These are phyloP conservation scores for Cenopis cana DNA, from an alignment of 2,888 invertebrate species.

Conservation along the genomic window DNA sequence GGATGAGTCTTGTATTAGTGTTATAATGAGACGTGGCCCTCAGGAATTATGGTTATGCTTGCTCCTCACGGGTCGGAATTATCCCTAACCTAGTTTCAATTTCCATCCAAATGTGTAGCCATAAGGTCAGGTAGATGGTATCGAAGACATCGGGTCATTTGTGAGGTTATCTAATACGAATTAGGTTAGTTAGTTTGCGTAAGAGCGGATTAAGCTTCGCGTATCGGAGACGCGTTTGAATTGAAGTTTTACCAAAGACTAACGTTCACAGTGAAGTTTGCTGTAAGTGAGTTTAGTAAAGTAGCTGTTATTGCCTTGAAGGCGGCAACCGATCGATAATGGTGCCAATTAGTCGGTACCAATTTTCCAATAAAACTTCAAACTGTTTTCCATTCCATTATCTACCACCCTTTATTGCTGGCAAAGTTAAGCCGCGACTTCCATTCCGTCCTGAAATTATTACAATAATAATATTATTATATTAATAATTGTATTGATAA, in stretches of 20 bases:
- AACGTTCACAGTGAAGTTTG: constrained; percentile 14
- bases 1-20: constrained; percentile 85
- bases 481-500: constrained; percentile 86
- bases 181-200: constrained; percentile 49
- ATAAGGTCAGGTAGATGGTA: constrained; percentile 63
- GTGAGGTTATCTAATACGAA: constrained; percentile 49
- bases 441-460: constrained; percentile 81
- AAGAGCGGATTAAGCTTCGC: constrained; percentile 38
- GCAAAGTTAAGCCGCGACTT: constrained; percentile 82
- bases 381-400: constrained; percentile 86
- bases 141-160: constrained; percentile 53
- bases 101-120: constrained; percentile 69
- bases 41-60: constrained; percentile 83
- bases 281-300: constrained; percentile 56
- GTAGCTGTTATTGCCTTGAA: constrained; percentile 55
- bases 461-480: constrained; percentile 86
- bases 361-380: constrained; percentile 85
- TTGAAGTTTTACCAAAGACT: background rate
- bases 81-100: constrained; percentile 81
- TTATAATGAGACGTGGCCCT: constrained; percentile 85
- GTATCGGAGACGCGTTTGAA: background rate
- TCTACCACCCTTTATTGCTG: constrained; percentile 84
- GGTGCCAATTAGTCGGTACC: constrained; percentile 82
- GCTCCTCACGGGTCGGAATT: constrained; percentile 72
- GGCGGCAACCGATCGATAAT: constrained; percentile 79